These are phyloP conservation scores for Liparis tanakae DNA, from an alignment of 2,797 vertebrate species.

Conservation along the genomic window DNA sequence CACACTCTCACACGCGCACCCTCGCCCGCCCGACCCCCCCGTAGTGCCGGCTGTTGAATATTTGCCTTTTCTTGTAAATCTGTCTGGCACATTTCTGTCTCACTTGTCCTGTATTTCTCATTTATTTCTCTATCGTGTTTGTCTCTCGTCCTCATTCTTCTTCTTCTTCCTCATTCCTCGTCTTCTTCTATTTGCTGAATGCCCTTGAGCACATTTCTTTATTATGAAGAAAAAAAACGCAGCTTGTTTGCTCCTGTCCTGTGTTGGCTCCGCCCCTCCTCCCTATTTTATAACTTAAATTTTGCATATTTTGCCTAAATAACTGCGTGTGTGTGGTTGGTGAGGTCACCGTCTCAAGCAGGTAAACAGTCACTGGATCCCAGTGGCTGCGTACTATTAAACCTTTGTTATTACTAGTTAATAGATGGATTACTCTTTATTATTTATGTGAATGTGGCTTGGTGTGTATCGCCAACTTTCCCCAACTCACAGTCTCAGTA, in stretches of 20 bases:
- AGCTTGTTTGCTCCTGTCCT: not conserved
- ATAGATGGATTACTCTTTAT: conserved; percentile 14
- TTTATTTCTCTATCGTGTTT: not conserved
- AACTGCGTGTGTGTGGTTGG: not conserved
- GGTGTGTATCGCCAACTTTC: conserved; percentile 15
- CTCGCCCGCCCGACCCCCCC: not conserved
- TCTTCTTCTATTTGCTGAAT: not conserved
- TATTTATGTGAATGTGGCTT: conserved; percentile 5
- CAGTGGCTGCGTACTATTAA: not conserved
- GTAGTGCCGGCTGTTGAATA: conserved; percentile 48
- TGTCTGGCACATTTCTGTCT: conserved; percentile 52
- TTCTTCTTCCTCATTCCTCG: too few relatives aligned
- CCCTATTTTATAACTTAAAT: not conserved
- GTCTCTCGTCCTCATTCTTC: not conserved
- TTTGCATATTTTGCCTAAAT: not conserved
- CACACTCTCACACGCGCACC: conserved; percentile 9
- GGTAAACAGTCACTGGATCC: not conserved
- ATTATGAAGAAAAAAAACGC: not conserved
- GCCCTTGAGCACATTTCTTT: not conserved
- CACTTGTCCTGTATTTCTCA: conserved; percentile 13
- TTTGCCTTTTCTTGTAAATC: conserved; percentile 33
- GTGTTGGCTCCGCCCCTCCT: not conserved
- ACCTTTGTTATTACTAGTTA: not conserved
- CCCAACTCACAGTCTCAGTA: conserved; percentile 35
- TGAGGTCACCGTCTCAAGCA: not conserved